phyloP scores from a whole-genome alignment of 2,113 vertebrate genomes.

The Saccopteryx bilineata region DNA sequence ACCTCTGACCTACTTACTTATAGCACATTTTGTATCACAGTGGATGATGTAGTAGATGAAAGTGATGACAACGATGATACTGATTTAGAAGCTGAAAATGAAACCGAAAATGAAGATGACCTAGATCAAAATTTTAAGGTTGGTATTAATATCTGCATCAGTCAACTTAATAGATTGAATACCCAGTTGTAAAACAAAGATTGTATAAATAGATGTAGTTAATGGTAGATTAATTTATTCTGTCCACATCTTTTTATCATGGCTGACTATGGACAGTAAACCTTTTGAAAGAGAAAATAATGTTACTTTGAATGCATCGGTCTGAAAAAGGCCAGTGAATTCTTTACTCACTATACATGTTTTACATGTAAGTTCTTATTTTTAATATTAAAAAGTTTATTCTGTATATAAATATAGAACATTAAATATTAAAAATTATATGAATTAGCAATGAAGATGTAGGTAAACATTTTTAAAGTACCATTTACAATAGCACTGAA shows the following conservation, averaged over 20 bases:
- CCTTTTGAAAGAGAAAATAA: neutral
- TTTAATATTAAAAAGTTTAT: neutral
- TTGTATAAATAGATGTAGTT: neutral
- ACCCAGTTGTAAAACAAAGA: conserved; percentile 20
- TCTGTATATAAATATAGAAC: neutral
- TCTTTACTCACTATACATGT: neutral
- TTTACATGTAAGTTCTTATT: neutral
- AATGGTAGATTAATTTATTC: neutral
- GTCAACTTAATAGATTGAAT: neutral
- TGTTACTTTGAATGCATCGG: conserved; percentile 10
- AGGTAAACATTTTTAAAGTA: neutral
- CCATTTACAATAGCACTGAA: neutral
- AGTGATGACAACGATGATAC: conserved; percentile 97
- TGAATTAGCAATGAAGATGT: neutral
- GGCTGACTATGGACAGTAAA: neutral
- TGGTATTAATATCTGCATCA: conserved; percentile 69
- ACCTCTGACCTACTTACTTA: conserved; percentile 83
- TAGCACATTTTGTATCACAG: conserved; percentile 88
- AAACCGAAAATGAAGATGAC: conserved; percentile 95
- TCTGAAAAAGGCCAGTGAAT: neutral
- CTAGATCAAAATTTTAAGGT: conserved; percentile 91
- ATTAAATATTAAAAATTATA: neutral
- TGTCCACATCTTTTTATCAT: neutral
- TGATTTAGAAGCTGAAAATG: conserved; percentile 94
- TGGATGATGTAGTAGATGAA: conserved; percentile 98